Evolutionary conservation across 2,113 vertebrate genomes (phyloP), one percentile per base, ranked within the genome.

Genomic region (Riparia riparia): DNA sequence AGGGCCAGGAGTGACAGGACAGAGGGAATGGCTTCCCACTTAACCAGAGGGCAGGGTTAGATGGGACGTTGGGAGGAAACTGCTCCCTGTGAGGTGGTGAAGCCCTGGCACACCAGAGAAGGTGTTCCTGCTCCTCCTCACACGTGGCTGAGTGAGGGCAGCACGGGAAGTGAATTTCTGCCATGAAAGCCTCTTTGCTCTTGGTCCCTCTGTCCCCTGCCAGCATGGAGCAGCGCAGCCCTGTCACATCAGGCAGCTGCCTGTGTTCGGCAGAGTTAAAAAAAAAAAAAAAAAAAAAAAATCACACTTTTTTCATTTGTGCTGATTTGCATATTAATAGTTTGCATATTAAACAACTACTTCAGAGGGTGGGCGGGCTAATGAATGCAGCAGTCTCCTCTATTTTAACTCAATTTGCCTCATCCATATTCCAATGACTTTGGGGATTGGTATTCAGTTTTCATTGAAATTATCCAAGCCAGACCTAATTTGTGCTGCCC

Each of bases 241-340:
- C 86, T 93, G 91, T 85, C 93, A 50, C 77, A 93, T 95, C 97
- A 97, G 97, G 98, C 98, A 99, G 98, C 98, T 99, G 99, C 98
- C 98, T 86, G 90, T 95, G 97, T 97, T 98, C 51, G 80, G 98
- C 97, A 96, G 97, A 98, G 98, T 98, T 92, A 4, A 2, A 26
- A 24, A 81, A 89, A 81, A 89, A 81, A 88, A 70, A 41, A 84
- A 82, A 98, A 98, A 98, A 80, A 84, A 96, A 92, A 98, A 97
- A 56, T n/a, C 98, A 96, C 98, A 97, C 96, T 97, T 97, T 96
- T 91, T 96, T 98, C 98, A 98, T 98, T 99, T 98, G 98, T 95
- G 94, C 98, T 97, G 95, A 99, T 99, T 99, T 99, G 98, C 99
- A 99, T 99, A 99, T 99, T 99, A 99, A 99, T 99, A 98, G 98